These are phyloP conservation scores for Arion vulgaris DNA, from an alignment of 1,140 invertebrate species.

Conservation along the genomic window DNA sequence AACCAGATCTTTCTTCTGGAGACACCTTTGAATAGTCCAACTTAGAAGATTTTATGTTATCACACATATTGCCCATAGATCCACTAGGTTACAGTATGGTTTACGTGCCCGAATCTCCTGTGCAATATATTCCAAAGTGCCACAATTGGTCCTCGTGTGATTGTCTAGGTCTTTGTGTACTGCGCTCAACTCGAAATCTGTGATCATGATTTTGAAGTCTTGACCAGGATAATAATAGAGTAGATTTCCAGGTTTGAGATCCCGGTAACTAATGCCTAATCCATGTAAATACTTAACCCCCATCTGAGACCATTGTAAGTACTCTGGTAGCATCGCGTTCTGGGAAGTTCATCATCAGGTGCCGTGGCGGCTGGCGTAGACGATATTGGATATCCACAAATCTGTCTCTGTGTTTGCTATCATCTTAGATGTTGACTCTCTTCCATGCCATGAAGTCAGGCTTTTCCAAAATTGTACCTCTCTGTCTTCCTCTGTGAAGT, in stretches of 20 bases:
- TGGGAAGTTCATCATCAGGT: too few relatives aligned
- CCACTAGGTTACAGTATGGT: conserved; percentile 87
- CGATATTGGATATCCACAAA: too few relatives aligned
- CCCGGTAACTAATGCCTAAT: conserved; percentile 94
- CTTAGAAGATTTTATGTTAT: conserved; percentile 97
- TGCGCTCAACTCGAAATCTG: conserved; percentile 92
- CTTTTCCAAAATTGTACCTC: too few relatives aligned
- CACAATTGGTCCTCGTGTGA: conserved; percentile 89
- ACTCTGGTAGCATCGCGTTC: conserved; percentile 93
- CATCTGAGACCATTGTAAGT: conserved; percentile 90
- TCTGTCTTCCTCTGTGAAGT: too few relatives aligned
- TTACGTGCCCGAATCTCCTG: conserved; percentile 96
- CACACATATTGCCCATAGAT: conserved; percentile 98
- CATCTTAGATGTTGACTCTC: too few relatives aligned
- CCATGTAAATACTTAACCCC: conserved; percentile 95
- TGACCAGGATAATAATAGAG: conserved; percentile 80
- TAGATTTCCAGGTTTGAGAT: conserved; percentile 98
- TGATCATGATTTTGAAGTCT: conserved; percentile 88
- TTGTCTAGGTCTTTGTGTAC: conserved; percentile 84
- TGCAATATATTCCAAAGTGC: conserved; percentile 98
- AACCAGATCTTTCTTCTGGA: too few relatives aligned
- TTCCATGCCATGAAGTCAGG: too few relatives aligned
- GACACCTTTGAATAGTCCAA: too few relatives aligned
- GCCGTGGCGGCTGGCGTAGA: too few relatives aligned
- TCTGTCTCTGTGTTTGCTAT: too few relatives aligned